Conservation (phyloP, 2,113 vertebrate genomes). For the Mixornis gularis region DNA sequence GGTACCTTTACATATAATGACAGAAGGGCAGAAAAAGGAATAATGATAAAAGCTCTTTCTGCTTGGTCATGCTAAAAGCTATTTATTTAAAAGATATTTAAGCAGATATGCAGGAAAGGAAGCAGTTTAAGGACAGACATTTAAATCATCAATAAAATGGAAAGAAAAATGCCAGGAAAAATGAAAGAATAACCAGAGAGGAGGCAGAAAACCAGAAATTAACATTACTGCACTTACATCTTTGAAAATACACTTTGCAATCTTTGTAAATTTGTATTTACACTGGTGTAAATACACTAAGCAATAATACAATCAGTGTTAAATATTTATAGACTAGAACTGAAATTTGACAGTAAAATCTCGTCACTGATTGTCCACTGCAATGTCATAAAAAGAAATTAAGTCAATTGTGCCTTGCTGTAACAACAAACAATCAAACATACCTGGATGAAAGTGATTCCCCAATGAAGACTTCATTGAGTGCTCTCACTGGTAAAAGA, state of each 20-base stretch:
- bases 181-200: neutral
- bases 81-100: neutral
- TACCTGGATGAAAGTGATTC: slow-evolving; percentile 98
- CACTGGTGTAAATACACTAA: neutral
- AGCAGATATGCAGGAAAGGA: neutral
- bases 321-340: neutral
- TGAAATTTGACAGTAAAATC: neutral
- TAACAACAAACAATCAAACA: neutral
- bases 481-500: slow-evolving; percentile 87
- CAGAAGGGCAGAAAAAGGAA: neutral
- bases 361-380: neutral
- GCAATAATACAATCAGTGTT: neutral
- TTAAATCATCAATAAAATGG: neutral
- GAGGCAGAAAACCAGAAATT: neutral
- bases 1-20: neutral
- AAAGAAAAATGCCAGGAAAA: neutral
- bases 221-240: neutral
- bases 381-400: neutral
- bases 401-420: neutral
- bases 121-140: neutral
- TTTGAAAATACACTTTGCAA: neutral
- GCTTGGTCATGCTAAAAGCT: neutral
- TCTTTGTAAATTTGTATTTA: neutral
- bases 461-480: slow-evolving; percentile 97
- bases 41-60: neutral